Evolutionary conservation across 92 coral and sea anemone species (phyloP).

Genomic region (Actinostola sp.): DNA sequence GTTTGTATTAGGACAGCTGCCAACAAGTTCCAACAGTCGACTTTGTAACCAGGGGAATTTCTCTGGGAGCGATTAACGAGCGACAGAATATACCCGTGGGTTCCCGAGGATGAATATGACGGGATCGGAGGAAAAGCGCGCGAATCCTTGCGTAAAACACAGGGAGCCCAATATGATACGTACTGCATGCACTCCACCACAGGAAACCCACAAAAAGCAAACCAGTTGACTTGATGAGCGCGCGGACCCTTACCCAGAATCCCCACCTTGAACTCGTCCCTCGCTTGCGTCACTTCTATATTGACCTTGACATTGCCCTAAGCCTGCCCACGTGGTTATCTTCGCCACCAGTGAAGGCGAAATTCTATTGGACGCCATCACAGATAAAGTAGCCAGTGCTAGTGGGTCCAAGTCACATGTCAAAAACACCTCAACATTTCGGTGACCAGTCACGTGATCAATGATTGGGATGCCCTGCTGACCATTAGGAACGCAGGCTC

Average conservation of each 20-base stretch:
- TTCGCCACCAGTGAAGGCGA: slow-evolving; percentile 70
- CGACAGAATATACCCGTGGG: no score
- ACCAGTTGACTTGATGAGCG: background rate
- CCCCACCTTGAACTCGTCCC: background rate
- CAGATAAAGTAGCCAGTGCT: slow-evolving; percentile 88
- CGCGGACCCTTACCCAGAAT: background rate
- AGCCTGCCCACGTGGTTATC: slow-evolving; percentile 88
- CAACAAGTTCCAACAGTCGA: no score
- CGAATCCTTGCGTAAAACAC: no score
- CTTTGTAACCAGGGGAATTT: no score
- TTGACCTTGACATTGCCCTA: slow-evolving; percentile 61
- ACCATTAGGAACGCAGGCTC: background rate
- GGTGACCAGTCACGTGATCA: background rate
- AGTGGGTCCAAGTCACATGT: slow-evolving; percentile 98
- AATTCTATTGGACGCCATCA: slow-evolving; percentile 60
- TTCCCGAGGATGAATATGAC: no score
- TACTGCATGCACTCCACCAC: no score
- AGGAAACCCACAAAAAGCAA: no score
- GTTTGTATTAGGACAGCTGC: no score
- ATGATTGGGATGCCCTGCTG: background rate
- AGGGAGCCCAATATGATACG: no score
- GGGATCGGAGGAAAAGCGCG: no score
- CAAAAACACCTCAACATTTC: slow-evolving; percentile 19
- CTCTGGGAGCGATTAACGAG: no score
- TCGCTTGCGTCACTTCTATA: background rate